Evolutionary conservation across 2,888 invertebrate genomes (phyloP).

Genomic region (Xiphydria camelus): DNA sequence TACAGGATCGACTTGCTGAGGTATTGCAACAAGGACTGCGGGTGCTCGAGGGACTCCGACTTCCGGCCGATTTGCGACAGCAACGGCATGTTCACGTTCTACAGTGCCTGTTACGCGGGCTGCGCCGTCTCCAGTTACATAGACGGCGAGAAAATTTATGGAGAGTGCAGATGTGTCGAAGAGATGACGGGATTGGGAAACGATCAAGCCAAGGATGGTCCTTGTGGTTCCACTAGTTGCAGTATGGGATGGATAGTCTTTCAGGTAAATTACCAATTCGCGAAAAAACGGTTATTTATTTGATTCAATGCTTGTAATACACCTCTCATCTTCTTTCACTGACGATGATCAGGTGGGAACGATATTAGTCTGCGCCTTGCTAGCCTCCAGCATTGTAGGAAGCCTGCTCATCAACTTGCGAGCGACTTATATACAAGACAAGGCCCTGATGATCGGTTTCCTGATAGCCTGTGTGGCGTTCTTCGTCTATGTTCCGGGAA

Average conservation of each 20-base stretch:
- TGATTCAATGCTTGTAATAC: neutral
- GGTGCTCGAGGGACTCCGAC: conserved; percentile 58
- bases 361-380: conserved; percentile 52
- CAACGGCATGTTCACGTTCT: conserved; percentile 63
- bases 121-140: conserved; percentile 60
- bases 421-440: conserved; percentile 65
- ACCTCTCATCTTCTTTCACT: too few relatives aligned
- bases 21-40: conserved; percentile 63
- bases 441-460: conserved; percentile 65
- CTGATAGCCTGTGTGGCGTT: conserved; percentile 62
- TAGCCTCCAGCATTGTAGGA: conserved; percentile 58
- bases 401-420: conserved; percentile 62
- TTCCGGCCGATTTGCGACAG: conserved; percentile 70
- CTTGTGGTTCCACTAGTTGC: conserved; percentile 61
- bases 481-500: conserved; percentile 66
- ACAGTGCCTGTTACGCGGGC: conserved; percentile 76
- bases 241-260: conserved; percentile 60
- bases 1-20: conserved; percentile 50
- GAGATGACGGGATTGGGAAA: conserved; percentile 34
- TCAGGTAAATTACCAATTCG: conserved; percentile 34
- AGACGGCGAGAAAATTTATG: conserved; percentile 59
- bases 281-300: too few relatives aligned
- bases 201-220: conserved; percentile 59
- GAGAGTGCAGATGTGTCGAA: conserved; percentile 61
- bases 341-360: conserved; percentile 59